Percentiles rank a stretch among this genome's conserved stretches.
Evolutionary conservation across 2,113 vertebrate species (phyloP).

Genomic region (Syngnathus scovelli): DNA sequence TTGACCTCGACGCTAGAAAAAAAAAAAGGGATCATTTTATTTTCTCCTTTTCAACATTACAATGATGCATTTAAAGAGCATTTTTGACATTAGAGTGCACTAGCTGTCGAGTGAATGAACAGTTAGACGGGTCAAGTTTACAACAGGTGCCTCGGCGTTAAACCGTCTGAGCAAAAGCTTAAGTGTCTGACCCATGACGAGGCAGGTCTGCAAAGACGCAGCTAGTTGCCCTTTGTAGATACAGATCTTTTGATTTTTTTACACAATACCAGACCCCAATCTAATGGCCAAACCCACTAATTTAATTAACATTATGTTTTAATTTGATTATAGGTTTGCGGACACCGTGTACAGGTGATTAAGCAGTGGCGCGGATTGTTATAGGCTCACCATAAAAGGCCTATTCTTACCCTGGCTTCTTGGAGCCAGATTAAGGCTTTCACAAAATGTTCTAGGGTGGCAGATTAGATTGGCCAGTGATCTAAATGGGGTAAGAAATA

Average conservation of each 20-base stretch:
- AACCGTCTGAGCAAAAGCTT: slow-evolving; percentile 41
- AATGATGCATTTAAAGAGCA: not conserved
- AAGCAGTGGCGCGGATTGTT: slow-evolving; percentile 23
- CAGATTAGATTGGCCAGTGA: slow-evolving; percentile 50
- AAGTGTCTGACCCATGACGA: slow-evolving; percentile 25
- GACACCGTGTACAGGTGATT: slow-evolving; percentile 59
- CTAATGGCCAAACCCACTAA: slow-evolving; percentile 5
- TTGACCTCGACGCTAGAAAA: slow-evolving; percentile 66
- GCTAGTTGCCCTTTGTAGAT: not conserved
- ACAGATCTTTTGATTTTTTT: not conserved
- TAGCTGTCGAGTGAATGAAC: not conserved
- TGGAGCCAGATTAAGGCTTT: slow-evolving; percentile 50
- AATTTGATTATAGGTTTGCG: slow-evolving; percentile 60
- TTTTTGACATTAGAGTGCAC: not conserved
- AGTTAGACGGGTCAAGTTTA: slow-evolving; percentile 28
- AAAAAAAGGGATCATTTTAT: not conserved
- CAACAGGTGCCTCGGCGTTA: not conserved
- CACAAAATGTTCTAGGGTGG: slow-evolving; percentile 45
- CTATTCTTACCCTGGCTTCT: slow-evolving; percentile 51
- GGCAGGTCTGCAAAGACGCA: slow-evolving; percentile 13
- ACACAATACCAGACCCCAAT: slow-evolving; percentile 14
- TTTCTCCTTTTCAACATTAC: not conserved
- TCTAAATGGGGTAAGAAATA: slow-evolving; percentile 23
- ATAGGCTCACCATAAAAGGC: slow-evolving; percentile 29
- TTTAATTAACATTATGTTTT: slow-evolving; percentile 24